phyloP scores from a whole-genome alignment of 1,140 invertebrate species.

The Drosophila repleta region DNA sequence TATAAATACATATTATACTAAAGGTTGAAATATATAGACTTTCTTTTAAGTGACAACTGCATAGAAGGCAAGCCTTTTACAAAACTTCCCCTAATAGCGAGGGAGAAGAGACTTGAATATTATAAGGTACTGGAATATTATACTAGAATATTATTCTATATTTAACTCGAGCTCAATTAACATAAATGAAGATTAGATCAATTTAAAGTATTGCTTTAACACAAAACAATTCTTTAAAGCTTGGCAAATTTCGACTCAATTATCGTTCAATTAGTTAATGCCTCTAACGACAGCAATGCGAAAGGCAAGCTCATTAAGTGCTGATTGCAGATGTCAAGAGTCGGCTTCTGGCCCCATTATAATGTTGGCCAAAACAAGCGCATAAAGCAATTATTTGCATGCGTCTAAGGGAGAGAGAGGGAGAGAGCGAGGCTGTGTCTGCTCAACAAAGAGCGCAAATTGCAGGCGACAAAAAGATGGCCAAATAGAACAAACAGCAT shows the following conservation, averaged over 20 bases:
- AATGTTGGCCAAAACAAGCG: slow-evolving; percentile 62
- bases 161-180: no score
- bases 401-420: slow-evolving; percentile 18
- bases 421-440: background rate
- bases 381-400: slow-evolving; percentile 80
- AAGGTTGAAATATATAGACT: no score
- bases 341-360: slow-evolving; percentile 33
- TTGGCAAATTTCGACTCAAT: slow-evolving; percentile 40
- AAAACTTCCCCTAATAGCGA: no score
- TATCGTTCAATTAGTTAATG: slow-evolving; percentile 66
- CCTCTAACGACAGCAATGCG: slow-evolving; percentile 26
- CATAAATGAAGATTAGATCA: no score
- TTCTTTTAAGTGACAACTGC: no score
- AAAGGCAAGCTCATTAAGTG: slow-evolving; percentile 65
- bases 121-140: no score
- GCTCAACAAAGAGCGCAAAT: slow-evolving; percentile 70
- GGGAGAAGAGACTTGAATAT: no score
- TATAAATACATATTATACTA: background rate
- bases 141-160: no score
- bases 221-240: no score
- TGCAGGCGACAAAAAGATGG: slow-evolving; percentile 46
- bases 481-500: slow-evolving; percentile 27
- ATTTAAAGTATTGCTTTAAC: no score
- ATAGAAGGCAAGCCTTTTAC: no score
- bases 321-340: slow-evolving; percentile 46